Evolutionary conservation across 2,113 vertebrate genomes (phyloP).

Genomic region (Vidua chalybeata): DNA sequence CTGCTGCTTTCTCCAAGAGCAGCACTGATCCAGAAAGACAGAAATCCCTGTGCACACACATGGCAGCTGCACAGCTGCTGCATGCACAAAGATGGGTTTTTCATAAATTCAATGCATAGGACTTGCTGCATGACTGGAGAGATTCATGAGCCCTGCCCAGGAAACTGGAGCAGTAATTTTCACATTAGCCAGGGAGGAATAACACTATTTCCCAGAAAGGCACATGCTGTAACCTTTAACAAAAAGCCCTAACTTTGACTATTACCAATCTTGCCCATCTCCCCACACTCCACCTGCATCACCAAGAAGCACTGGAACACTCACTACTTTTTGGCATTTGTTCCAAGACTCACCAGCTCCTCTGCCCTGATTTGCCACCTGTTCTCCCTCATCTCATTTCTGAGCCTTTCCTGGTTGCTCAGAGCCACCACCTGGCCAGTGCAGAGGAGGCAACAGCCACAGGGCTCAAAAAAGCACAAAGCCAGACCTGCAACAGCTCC

Average conservation of each 20-base stretch:
- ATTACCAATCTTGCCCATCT: background rate
- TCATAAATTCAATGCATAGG: background rate
- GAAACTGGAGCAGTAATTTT: background rate
- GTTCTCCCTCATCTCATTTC: background rate
- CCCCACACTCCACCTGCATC: background rate
- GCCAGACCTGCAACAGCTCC: background rate
- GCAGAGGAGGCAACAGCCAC: slow-evolving; percentile 10
- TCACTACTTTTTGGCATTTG: background rate
- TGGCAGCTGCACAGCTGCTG: background rate
- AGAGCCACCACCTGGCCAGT: slow-evolving; percentile 65
- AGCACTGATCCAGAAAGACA: background rate
- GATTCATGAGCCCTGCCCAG: background rate
- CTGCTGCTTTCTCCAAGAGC: background rate
- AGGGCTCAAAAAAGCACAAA: background rate
- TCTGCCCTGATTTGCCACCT: background rate
- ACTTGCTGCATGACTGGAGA: background rate
- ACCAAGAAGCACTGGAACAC: background rate
- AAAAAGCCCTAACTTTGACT: background rate
- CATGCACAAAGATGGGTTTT: background rate
- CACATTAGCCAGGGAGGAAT: background rate
- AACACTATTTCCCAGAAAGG: background rate
- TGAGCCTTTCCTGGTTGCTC: background rate
- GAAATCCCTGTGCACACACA: background rate
- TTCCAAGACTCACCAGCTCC: background rate
- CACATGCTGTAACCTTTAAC: background rate